Evolutionary conservation across 2,113 vertebrate genomes (phyloP), one percentile per base, ranked within the genome.

Genomic region (Tachycineta bicolor): DNA sequence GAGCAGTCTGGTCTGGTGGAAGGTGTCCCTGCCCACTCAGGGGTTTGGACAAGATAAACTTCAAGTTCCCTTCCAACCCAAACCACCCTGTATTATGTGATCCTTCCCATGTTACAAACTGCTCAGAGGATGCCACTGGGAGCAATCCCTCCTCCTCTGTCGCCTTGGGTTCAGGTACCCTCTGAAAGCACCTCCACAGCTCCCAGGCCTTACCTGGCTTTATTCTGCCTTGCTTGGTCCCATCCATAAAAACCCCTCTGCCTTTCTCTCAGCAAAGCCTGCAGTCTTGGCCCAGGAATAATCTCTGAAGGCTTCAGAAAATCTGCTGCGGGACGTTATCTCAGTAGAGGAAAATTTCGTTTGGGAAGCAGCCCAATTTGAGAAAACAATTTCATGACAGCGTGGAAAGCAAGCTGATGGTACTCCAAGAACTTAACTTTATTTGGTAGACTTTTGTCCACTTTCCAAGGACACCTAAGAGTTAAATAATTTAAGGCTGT

Each of bases 111-210:
- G 6, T 22, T 19, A 28, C 9, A 88, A 23, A 64, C 21, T 20
- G 12, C 26, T 33, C 79, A 70, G 41, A 43, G 22, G n/a, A 52
- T 12, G 13, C 16, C 58, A 34, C 43, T 7, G 44, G 49, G 17
- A 41, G 7, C 7, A 69, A 53, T 18, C 5, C 11, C 10, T 67
- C 25, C 33, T 73, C 18, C 53, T 80, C 31, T 41, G 3, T 26
- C 56, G 14, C 5, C 16, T 16, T 3, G 3, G 10, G 20, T 9
- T 89, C n/a, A 33, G 0, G 0, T 3, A 5, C 7, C 0, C 0
- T 2, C 6, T 22, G 41, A 64, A 58, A 85, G 10, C 55, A 37
- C 11, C 67, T 46, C 50, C 47, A 24, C 29, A 43, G 1, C 15
- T 75, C 76, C 59, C 31, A 12, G 7, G 20, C 50, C 77, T 33